Base-by-base conservation (phyloP, 2,888 invertebrate genomes). In the Andricus curvator region DNA sequence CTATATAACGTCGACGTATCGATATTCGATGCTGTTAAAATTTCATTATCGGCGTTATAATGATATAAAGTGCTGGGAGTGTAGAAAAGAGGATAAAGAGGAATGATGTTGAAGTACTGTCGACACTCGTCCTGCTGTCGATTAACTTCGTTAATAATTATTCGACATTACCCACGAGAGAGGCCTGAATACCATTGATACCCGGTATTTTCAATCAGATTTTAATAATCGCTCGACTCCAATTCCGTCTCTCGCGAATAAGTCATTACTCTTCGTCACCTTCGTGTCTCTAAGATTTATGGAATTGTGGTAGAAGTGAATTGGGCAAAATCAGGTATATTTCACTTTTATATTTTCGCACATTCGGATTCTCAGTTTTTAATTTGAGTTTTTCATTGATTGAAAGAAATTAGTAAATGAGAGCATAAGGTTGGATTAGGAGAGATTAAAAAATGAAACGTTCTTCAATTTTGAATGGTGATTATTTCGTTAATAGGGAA, bases 91-190 rank as follows among this genome's bases (percentile, higher is more conserved):
- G 78, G 44, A 83, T n/a, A 68, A 67, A 70, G 79, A 76, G 74
- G 68, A 83, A 78, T 80, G 82, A 84, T 84, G 84, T 83, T 77
- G 87, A 76, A 82, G 83, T 81, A 84, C 86, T 86, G 87, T 86
- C 88, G 88, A 88, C 88, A 89, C 87, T 89, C 90, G 89, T 88
- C 88, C 87, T 87, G 86, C 88, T 89, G 89, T 90, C 91, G 90
- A 91, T 91, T 90, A 90, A 91, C 88, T 89, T 90, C 88, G 88
- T 91, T 90, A 89, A 89, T 90, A 51, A 74, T 74, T 89, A 91
- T 90, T 89, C 88, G 87, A 86, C 88, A 86, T 88, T 88, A 88
- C 85, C 84, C 85, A 85, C 83, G 76, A 80, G 84, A 81, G 80
- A 81, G 60, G 62, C 48, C 65, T 67, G 83, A 79, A 80, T 67